Evolutionary conservation across 2,888 invertebrate genomes (phyloP), one percentile per base, ranked within the genome.

Genomic region (Linnaemya vulpina): DNA sequence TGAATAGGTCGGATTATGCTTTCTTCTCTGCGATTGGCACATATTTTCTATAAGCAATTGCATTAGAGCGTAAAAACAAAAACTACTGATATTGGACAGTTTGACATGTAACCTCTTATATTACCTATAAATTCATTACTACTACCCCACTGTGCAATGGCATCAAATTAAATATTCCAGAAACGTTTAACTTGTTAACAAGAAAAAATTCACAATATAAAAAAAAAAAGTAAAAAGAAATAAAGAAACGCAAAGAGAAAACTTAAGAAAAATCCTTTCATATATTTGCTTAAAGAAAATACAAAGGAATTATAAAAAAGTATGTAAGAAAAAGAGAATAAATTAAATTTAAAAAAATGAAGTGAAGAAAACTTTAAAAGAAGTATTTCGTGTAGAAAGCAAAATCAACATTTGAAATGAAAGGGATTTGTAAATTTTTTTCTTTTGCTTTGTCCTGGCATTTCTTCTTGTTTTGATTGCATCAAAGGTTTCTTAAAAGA

Each of bases 81-180:
- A n/a, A n/a, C n/a, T n/a, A n/a, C n/a, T n/a, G n/a, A n/a, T n/a
- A 30, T 30, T 30, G 2, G 30, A 30, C 30, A 30, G 30, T 30
- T 2, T 5, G 30, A 30, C 30, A 30, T 30, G 30, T 30, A 30
- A 2, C 30, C 30, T 30, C 2, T 30, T 30, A 30, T 3, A 30
- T 30, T 30, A 30, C 30, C n/a, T 46, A n/a, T 7, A n/a, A 49
- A 49, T 17, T n/a, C 0, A 10, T 51, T 20, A 30, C 30, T 20
- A 43, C 10, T 11, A 5, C 2, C 38, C 60, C 38, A 60, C 60
- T 7, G 46, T 65, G 17, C 17, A 58, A 67, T 49, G 20, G 1
- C 30, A 63, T 43, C 63, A 86, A 87, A 87, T 87, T 86, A 84
- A 87, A 71, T 82, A 76, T 82, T 82, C 70, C 35, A 40, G 55